Percentiles rank a stretch among this genome's conserved stretches.
Evolutionary conservation across 2,797 vertebrate species (phyloP).

Genomic region (Arrhamphus sclerolepis): DNA sequence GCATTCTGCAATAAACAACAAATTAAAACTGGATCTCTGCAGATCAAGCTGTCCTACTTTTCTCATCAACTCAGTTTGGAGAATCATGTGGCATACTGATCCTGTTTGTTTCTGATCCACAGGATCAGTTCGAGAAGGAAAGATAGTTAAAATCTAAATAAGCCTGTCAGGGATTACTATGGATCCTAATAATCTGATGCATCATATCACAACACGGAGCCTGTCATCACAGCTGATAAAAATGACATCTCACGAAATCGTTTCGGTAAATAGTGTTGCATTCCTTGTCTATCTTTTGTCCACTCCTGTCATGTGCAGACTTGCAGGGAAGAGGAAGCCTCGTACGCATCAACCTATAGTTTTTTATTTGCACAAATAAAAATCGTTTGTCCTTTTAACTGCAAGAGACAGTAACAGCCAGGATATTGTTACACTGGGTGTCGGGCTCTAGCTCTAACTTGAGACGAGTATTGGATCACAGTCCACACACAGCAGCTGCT

Average conservation of each 20-base stretch:
- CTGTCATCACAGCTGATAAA: slow-evolving; percentile 13
- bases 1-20: slow-evolving; percentile 22
- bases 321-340: slow-evolving; percentile 11
- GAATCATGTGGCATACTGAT: background rate
- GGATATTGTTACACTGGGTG: slow-evolving; percentile 9
- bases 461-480: slow-evolving; percentile 1
- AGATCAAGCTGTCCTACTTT: slow-evolving; percentile 11
- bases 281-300: slow-evolving; percentile 24
- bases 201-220: slow-evolving; percentile 25
- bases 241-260: slow-evolving; percentile 12
- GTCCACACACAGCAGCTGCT: slow-evolving; percentile 14
- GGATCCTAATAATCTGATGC: slow-evolving; percentile 24
- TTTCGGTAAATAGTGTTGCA: slow-evolving; percentile 11
- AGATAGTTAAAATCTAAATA: background rate
- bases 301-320: slow-evolving; percentile 43
- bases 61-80: background rate
- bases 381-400: slow-evolving; percentile 29
- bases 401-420: slow-evolving; percentile 4
- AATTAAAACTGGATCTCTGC: background rate
- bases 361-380: slow-evolving; percentile 18
- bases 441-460: slow-evolving; percentile 23
- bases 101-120: background rate
- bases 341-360: slow-evolving; percentile 39
- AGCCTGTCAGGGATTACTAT: slow-evolving; percentile 24
- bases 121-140: background rate